These are phyloP conservation scores for Cephalotes varians DNA, from an alignment of 2,888 invertebrate genomes.

Conservation along the genomic window DNA sequence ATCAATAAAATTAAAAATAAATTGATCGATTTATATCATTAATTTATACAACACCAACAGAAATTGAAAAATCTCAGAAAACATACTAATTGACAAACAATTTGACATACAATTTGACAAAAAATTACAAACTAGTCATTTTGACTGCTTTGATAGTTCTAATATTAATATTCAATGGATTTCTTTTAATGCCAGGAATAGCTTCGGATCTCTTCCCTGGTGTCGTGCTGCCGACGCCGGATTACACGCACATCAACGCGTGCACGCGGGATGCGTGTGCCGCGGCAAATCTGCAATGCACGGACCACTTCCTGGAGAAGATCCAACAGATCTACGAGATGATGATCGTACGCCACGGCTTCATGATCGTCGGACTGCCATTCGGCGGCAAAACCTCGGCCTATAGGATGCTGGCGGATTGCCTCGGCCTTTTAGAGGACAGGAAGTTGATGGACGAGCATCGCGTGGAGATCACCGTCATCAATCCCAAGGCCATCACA, in stretches of 20 bases:
- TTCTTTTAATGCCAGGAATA: slow-evolving; percentile 85
- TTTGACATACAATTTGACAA: no score
- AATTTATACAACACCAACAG: no score
- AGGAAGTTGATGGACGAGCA: slow-evolving; percentile 92
- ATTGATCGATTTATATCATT: no score
- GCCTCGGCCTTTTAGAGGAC: slow-evolving; percentile 92
- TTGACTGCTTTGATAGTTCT: no score
- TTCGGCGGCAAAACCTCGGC: slow-evolving; percentile 97
- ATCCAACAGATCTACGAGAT: slow-evolving; percentile 97
- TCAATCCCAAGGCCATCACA: slow-evolving; percentile 98
- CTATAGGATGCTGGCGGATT: slow-evolving; percentile 93
- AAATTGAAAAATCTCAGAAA: no score
- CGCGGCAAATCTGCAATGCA: slow-evolving; percentile 93
- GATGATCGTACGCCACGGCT: slow-evolving; percentile 97
- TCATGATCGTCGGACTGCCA: slow-evolving; percentile 97
- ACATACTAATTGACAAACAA: no score
- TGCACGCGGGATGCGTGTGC: slow-evolving; percentile 90
- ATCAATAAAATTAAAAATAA: no score
- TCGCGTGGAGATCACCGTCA: slow-evolving; percentile 92
- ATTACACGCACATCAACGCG: slow-evolving; percentile 91
- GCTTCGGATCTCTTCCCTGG: slow-evolving; percentile 98
- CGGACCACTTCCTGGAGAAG: slow-evolving; percentile 94
- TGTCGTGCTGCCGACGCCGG: slow-evolving; percentile 91
- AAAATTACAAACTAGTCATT: no score
- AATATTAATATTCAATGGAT: no score